These are phyloP conservation scores for Ypsolopha scabrella DNA, from an alignment of 2,888 invertebrate species.

Conservation along the genomic window DNA sequence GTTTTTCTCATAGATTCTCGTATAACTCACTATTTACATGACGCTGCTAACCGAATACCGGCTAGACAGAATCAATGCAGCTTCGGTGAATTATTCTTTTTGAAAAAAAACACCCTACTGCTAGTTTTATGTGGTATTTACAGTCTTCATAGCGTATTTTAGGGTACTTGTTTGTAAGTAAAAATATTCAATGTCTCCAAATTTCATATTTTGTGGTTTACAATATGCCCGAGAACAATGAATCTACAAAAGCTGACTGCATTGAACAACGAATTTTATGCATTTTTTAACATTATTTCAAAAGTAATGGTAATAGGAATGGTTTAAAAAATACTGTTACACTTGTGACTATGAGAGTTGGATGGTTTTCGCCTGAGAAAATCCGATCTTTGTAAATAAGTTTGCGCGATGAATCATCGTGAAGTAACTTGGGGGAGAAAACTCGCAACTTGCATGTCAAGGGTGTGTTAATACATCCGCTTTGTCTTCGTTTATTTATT, in stretches of 20 bases:
- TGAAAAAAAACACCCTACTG: not conserved
- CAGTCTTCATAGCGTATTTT: not conserved
- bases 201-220: not conserved
- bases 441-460: constrained; percentile 17
- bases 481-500: no score
- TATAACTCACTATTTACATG: constrained; percentile 14
- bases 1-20: constrained; percentile 46
- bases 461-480: constrained; percentile 14
- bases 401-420: constrained; percentile 56
- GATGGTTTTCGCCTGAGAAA: constrained; percentile 25
- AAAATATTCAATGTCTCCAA: not conserved
- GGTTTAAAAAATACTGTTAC: no score
- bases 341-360: not conserved
- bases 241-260: not conserved
- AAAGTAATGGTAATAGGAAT: no score
- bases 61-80: constrained; percentile 16
- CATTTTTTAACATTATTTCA: no score
- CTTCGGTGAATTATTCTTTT: constrained; percentile 6
- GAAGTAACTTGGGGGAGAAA: constrained; percentile 41
- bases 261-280: not conserved
- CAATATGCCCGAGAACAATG: not conserved
- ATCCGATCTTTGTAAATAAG: constrained; percentile 38
- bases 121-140: no score
- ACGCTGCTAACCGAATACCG: constrained; percentile 20
- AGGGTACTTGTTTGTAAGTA: not conserved